Conservation (phyloP, 2,888 invertebrate genomes). For the Lepidocyrtoides sp. region DNA sequence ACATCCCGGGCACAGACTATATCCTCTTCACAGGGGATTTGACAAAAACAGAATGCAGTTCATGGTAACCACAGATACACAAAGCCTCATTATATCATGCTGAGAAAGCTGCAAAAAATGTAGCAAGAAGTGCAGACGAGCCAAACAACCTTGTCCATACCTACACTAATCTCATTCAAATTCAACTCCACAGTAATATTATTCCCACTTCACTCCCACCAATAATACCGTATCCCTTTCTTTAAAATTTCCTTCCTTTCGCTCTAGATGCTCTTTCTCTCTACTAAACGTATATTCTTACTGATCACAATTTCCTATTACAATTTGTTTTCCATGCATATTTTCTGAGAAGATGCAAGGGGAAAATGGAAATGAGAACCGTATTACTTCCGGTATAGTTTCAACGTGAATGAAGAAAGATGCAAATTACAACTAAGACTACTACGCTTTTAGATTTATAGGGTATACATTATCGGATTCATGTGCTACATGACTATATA, state of each 20-base stretch:
- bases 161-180: neutral
- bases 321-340: neutral
- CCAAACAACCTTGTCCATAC: neutral
- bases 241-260: neutral
- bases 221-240: neutral
- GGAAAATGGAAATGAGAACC: neutral
- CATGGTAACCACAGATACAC: too few species aligned
- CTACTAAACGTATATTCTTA: too few species aligned
- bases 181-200: neutral
- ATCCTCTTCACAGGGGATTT: too few species aligned
- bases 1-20: too few species aligned
- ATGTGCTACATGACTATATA: too few species aligned
- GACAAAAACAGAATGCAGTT: too few species aligned
- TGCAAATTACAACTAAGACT: neutral
- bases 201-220: too few species aligned
- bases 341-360: neutral
- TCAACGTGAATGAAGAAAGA: neutral
- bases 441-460: too few species aligned
- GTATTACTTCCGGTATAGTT: constrained; percentile 1
- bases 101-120: too few species aligned
- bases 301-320: neutral
- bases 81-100: too few species aligned
- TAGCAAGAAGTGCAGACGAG: neutral
- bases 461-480: too few species aligned
- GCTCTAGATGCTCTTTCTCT: too few species aligned